Evolutionary conservation across 2,797 vertebrate species (phyloP), one percentile per base, ranked within the genome.

Genomic region (Onychomys leucogaster): DNA sequence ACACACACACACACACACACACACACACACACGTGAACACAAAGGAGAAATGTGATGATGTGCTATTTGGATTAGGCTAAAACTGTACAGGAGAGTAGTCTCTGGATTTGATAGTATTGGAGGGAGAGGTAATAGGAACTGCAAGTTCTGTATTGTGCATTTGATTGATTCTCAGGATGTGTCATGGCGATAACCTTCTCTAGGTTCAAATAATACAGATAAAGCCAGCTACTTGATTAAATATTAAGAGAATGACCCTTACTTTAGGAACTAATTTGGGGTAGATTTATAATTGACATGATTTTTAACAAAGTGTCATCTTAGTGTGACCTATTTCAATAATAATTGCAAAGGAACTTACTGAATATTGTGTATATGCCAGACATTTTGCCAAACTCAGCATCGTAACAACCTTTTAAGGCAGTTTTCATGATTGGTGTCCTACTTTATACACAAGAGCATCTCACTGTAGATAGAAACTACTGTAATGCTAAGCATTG

Each of bases 181-280:
- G 3, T 32, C 41, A 43, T 87, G 55, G 14, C 8, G 63, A 2
- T 91, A 67, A 95, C 52, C 25, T 19, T 49, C 5, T 57, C 55
- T 93, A 5, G 34, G n/a, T 89, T 95, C 49, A 94, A 82, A 43
- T 71, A 67, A 67, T 65, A 21, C 14, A 71, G 57, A 2, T 81
- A 43, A 91, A 19, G 29, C 21, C 11, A 27, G 67, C 3, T n/a
- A 34, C 63, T 89, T 92, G 85, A 67, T 69, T 73, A 67, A 92
- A 87, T 14, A 81, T 75, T 84, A 71, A 37, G 41, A 52, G n/a
- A 80, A 89, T 94, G 83, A 80, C 81, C 81, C 2, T 86, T 69
- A 61, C 41, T 83, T 93, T 92, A 65, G 90, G 82, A 34, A 11
- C 4, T 63, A 6, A 55, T 63, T 84, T 55, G 14, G 8, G 52